phyloP scores from a whole-genome alignment of 2,888 invertebrate genomes.

The Nemurella pictetii region DNA sequence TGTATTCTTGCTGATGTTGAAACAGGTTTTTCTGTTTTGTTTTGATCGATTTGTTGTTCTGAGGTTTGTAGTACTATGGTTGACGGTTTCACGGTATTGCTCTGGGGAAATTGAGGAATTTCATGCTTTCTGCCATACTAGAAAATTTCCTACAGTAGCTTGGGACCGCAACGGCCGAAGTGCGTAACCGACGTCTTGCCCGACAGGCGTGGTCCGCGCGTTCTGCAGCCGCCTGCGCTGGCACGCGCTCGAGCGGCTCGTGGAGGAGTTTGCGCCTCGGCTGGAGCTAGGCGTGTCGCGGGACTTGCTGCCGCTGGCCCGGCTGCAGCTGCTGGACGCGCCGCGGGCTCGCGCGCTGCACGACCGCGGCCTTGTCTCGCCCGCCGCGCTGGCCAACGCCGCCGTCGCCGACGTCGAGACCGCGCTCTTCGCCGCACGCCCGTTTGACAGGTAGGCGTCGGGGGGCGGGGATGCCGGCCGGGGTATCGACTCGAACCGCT shows the following conservation, averaged over 20 bases:
- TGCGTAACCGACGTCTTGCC: no score
- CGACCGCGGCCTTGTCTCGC: slow-evolving; percentile 75
- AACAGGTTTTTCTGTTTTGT: no score
- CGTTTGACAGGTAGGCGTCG: slow-evolving; percentile 74
- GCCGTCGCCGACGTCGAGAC: slow-evolving; percentile 71
- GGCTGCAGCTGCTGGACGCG: slow-evolving; percentile 80
- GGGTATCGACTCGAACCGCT: no score
- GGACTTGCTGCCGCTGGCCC: slow-evolving; percentile 89
- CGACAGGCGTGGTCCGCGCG: slow-evolving; percentile 90
- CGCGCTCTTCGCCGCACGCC: slow-evolving; percentile 73
- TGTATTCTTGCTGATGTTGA: no score
- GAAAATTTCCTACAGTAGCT: no score
- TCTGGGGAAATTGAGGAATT: no score
- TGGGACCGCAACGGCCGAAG: no score
- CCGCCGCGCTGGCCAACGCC: slow-evolving; percentile 78
- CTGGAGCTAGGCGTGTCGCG: slow-evolving; percentile 92
- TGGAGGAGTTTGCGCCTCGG: slow-evolving; percentile 91
- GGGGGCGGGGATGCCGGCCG: no score
- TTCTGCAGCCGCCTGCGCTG: slow-evolving; percentile 93
- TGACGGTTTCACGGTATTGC: no score
- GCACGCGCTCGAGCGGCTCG: slow-evolving; percentile 84
- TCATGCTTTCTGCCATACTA: no score
- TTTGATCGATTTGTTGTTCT: no score
- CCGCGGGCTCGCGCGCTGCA: slow-evolving; percentile 81
- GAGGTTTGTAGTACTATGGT: no score